Evolutionary conservation across 2,888 invertebrate species (phyloP).

Genomic region (Andrena bicolor): DNA sequence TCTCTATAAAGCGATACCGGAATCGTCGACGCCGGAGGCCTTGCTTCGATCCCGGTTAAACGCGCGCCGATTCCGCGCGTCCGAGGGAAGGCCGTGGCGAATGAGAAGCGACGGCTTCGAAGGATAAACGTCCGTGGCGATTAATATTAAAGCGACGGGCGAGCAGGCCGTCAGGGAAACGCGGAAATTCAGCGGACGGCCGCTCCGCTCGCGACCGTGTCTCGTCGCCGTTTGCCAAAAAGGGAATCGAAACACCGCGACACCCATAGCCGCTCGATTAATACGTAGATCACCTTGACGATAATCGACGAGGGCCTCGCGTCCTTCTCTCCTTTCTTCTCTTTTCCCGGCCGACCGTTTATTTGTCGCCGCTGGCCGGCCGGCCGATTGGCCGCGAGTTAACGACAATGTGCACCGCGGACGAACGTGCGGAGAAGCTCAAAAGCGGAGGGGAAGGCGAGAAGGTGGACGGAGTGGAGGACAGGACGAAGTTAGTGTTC

Average conservation of each 20-base stretch:
- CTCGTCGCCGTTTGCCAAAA: neutral
- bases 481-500: too few relatives aligned
- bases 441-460: neutral
- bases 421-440: neutral
- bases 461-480: neutral
- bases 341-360: neutral
- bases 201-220: neutral
- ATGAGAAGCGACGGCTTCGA: conserved; percentile 30
- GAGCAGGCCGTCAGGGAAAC: neutral
- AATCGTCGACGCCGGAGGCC: conserved; percentile 44
- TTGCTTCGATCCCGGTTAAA: conserved; percentile 27
- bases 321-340: neutral
- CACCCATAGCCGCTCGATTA: neutral
- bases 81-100: conserved; percentile 44
- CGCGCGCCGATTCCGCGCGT: conserved; percentile 10
- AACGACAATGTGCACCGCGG: neutral
- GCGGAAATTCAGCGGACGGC: neutral
- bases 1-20: conserved; percentile 58
- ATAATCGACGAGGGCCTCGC: neutral
- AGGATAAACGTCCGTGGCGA: conserved; percentile 38
- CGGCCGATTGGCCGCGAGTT: neutral
- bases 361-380: neutral
- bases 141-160: conserved; percentile 39
- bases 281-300: conserved; percentile 7
- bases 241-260: neutral